Conservation (phyloP, 2,113 vertebrate genomes). For the Phyllostomus discolor region DNA sequence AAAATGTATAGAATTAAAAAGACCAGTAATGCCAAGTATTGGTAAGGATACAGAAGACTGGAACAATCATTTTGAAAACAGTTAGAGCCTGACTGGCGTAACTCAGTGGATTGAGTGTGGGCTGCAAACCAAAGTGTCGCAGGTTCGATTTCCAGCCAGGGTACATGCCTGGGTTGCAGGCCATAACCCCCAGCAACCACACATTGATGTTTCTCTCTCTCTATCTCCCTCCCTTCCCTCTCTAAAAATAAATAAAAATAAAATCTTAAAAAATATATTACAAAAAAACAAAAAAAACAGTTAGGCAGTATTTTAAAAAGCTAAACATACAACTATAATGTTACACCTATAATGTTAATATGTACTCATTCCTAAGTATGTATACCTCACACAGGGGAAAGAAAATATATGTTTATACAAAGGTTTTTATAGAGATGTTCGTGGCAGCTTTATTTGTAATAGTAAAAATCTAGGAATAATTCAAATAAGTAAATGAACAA, state of each 20-base stretch:
- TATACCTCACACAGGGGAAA: not conserved
- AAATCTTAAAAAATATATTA: too few species aligned
- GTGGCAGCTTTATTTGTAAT: not conserved
- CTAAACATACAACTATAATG: not conserved
- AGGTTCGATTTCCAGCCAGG: too few species aligned
- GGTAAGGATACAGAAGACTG: not conserved
- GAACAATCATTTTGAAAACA: not conserved
- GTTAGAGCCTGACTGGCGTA: too few species aligned
- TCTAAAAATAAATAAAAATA: too few species aligned
- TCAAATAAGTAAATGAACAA: not conserved
- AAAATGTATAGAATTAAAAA: not conserved
- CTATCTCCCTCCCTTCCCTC: too few species aligned
- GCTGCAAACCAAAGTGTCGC: too few species aligned
- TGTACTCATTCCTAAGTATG: not conserved
- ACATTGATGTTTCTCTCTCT: too few species aligned
- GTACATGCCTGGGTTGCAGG: too few species aligned
- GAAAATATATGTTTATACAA: not conserved
- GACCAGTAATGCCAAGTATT: not conserved
- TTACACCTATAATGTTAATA: not conserved
- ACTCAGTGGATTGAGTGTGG: too few species aligned
- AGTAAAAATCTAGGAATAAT: not conserved
- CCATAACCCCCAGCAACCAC: too few species aligned
- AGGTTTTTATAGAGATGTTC: not conserved
- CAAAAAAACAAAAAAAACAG: too few species aligned
- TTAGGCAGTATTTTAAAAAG: not conserved